Evolutionary conservation across 2,888 invertebrate genomes (phyloP), one percentile per base, ranked within the genome.

Genomic region (Onthophagus sagittarius): DNA sequence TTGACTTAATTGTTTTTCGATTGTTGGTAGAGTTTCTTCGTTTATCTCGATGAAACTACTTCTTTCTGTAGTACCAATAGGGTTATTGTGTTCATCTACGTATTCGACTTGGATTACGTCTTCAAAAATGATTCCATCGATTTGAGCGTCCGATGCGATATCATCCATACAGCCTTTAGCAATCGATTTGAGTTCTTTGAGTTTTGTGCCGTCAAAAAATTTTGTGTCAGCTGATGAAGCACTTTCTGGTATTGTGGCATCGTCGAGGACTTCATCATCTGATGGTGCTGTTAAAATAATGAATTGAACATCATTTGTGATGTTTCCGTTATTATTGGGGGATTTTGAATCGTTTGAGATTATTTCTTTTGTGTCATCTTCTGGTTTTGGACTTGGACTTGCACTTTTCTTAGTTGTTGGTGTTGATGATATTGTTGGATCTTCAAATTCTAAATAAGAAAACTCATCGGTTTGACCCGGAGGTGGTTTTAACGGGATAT

Each of bases 401-500:
- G 76, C 72, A 23, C 71, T 75, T 14, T 77, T 33, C 3, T 23
- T 23, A 23, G 23, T 23, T 23, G 3, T 23, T 23, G 23, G 1
- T 62, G 65, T 23, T 23, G 23, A 2, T 62, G 65, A 15, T 70
- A 72, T 73, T 31, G 72, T 75, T 14, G 79, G 78, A 15, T 80
- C 80, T 71, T 81, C 82, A 76, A 81, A 82, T 78, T 83, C 84
- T 15, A 84, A 76, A 76, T 84, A 77, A 0, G 85, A 85, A 77
- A 84, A 84, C 78, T 85, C 83, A 72, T 85, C 85, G 0, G 82
- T 81, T 80, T 84, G 77, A 6, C 84, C 85, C 3, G 82, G 79
- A 5, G 84, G 84, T 71, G 84, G 84, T 79, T 85, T 85, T 9
- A 85, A 76, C 2, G 85, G 85, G 77, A 86, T 85, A 76, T 85